Evolutionary conservation across 2,113 vertebrate genomes (phyloP).

Genomic region (Cepphus grylle): DNA sequence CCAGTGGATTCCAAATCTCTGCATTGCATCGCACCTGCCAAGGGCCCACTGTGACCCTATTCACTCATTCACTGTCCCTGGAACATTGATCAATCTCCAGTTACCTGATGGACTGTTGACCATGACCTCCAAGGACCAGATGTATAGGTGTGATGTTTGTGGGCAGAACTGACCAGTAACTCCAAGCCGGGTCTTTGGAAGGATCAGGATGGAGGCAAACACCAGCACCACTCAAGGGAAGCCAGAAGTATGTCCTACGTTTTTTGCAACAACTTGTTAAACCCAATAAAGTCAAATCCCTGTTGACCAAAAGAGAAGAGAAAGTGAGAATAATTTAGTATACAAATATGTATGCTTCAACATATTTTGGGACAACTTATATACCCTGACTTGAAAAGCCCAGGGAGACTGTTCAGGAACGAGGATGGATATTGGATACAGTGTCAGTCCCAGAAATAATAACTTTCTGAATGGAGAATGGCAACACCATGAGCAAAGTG

Average conservation of each 20-base stretch:
- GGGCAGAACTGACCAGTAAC: not conserved
- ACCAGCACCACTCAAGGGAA: not conserved
- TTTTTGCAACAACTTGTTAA: not conserved
- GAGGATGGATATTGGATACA: not conserved
- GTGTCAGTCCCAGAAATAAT: not conserved
- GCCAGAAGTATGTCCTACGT: not conserved
- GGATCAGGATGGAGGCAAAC: not conserved
- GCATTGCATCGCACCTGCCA: not conserved
- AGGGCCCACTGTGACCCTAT: not conserved
- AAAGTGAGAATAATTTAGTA: not conserved
- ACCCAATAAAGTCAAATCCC: not conserved
- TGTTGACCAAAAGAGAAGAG: not conserved
- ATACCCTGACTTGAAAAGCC: not conserved
- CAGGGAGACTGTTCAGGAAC: not conserved
- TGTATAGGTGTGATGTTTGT: not conserved
- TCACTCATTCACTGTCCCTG: not conserved
- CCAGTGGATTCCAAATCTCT: not conserved
- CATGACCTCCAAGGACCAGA: not conserved
- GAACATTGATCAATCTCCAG: not conserved
- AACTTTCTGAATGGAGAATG: not conserved
- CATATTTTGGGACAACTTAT: not conserved
- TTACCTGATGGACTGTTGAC: not conserved
- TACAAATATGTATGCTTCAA: not conserved
- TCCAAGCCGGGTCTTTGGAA: not conserved
- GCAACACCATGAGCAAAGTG: rapidly evolving